Evolutionary conservation across 2,797 vertebrate genomes (phyloP).

Genomic region (Scolopax bukidnonensis): DNA sequence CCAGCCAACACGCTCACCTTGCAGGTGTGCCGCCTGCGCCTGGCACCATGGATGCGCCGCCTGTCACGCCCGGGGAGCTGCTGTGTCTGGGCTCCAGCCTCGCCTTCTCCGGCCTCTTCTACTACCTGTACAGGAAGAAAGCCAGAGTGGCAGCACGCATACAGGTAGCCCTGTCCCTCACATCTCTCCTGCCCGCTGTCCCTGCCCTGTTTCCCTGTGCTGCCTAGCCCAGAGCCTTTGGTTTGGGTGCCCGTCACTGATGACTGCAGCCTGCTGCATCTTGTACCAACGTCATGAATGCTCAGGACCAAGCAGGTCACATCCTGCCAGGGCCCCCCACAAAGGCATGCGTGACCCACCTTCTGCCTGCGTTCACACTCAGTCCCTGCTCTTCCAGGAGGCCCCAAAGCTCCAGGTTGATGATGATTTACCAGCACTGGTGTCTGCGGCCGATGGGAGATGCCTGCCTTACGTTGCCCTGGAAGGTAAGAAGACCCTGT

Average conservation of each 20-base stretch:
- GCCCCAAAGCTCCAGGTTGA: constrained; percentile 82
- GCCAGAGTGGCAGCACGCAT: constrained; percentile 76
- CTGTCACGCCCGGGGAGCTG: constrained; percentile 75
- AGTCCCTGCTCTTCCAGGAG: constrained; percentile 70
- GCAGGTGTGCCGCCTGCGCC: not conserved
- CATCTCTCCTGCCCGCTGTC: not conserved
- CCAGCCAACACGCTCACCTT: not conserved
- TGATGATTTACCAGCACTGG: constrained; percentile 75
- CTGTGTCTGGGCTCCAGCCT: constrained; percentile 85
- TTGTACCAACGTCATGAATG: not conserved
- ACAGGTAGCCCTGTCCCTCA: constrained; percentile 71
- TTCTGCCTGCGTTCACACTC: not conserved
- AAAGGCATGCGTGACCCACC: not conserved
- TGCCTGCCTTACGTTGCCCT: constrained; percentile 86
- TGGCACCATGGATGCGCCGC: constrained; percentile 78
- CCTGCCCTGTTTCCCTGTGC: not conserved
- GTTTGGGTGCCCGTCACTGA: not conserved
- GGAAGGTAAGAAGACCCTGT: constrained; percentile 80
- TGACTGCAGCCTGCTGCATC: not conserved
- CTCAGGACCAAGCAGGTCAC: not conserved
- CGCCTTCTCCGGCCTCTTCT: constrained; percentile 84
- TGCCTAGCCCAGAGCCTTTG: not conserved
- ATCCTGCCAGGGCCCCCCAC: not conserved
- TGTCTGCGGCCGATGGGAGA: constrained; percentile 80
- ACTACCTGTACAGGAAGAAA: constrained; percentile 84